A percentile compares a stretch with the other conserved stretches of the same genome.
These are phyloP conservation scores for Lutjanus erythropterus DNA, from an alignment of 2,113 vertebrate species.

Conservation along the genomic window DNA sequence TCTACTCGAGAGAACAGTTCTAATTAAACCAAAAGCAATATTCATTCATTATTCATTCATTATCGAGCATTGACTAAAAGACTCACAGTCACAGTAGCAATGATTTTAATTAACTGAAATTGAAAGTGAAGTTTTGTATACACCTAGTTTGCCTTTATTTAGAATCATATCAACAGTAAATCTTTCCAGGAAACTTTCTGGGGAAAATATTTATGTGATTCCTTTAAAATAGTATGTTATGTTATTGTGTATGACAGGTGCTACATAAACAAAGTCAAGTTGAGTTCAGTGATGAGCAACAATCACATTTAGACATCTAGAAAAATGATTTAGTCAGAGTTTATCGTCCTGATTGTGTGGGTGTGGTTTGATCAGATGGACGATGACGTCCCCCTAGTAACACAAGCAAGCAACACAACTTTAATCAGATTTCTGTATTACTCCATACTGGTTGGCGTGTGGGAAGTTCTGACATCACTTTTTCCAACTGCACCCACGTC, in stretches of 20 bases:
- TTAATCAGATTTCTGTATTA: neutral
- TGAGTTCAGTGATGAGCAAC: no score
- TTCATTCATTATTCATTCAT: neutral
- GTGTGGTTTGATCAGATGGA: neutral
- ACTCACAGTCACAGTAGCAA: neutral
- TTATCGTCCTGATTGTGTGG: neutral
- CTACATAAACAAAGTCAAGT: no score
- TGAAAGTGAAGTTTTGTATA: neutral
- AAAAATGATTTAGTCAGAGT: neutral
- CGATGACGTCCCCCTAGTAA: neutral
- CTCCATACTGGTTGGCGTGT: neutral
- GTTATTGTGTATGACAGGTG: no score
- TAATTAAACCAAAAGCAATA: neutral
- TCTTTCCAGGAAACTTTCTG: neutral
- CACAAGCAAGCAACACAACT: neutral
- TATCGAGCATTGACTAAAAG: neutral
- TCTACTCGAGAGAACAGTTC: neutral
- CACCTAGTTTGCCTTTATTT: neutral
- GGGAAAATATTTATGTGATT: neutral
- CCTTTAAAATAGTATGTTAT: no score
- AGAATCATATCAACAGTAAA: neutral
- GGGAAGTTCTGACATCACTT: neutral
- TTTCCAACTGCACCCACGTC: neutral
- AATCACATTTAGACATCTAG: neutral
- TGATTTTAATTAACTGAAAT: neutral